Evolutionary conservation across 2,797 vertebrate species (phyloP).

Genomic region (Falco biarmicus): DNA sequence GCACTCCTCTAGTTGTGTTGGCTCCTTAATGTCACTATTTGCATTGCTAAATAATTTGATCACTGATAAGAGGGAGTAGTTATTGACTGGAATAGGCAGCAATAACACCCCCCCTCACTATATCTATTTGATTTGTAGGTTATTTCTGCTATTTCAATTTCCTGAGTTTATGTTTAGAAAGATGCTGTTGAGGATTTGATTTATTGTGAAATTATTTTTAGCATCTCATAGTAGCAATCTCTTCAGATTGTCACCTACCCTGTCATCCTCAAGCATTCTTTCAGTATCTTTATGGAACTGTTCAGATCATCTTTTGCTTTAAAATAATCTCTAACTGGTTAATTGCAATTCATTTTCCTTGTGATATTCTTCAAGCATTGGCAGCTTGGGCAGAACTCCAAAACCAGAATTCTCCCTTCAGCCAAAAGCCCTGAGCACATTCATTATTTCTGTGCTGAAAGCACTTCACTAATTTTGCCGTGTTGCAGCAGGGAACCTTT

Average conservation of each 20-base stretch:
- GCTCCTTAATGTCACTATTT: neutral
- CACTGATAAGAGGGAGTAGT: neutral
- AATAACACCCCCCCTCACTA: neutral
- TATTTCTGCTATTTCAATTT: slow-evolving; percentile 15
- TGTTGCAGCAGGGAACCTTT: slow-evolving; percentile 33
- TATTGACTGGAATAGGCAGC: neutral
- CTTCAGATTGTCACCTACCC: neutral
- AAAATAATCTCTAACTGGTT: neutral
- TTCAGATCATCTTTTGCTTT: slow-evolving; percentile 2
- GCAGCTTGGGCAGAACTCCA: slow-evolving; percentile 20
- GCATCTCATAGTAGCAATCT: neutral
- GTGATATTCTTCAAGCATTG: neutral
- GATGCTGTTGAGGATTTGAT: neutral
- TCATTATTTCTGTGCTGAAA: slow-evolving; percentile 16
- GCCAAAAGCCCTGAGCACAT: neutral
- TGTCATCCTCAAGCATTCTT: neutral
- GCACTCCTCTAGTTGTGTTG: neutral
- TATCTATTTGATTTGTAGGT: neutral
- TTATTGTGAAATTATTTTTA: neutral
- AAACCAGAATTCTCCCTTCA: slow-evolving; percentile 34
- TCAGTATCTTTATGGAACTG: neutral
- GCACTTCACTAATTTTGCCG: neutral
- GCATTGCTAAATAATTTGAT: slow-evolving; percentile 16
- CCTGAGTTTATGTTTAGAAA: neutral
- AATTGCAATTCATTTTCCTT: slow-evolving; percentile 1